These are phyloP conservation scores for Eurytemora carolleeae DNA, from an alignment of 1,140 invertebrate species.

Conservation along the genomic window DNA sequence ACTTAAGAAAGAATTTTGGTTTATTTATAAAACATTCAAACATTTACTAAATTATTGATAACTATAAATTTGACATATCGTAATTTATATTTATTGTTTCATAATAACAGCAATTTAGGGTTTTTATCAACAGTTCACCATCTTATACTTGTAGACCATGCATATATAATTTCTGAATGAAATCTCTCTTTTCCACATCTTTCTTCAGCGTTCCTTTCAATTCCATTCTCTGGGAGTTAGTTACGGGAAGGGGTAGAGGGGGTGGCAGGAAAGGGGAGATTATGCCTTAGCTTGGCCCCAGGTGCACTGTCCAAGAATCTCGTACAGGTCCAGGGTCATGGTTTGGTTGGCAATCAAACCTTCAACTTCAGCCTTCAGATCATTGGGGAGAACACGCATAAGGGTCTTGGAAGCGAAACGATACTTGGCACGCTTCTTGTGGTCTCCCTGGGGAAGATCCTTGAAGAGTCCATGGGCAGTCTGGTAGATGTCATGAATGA, in stretches of 20 bases:
- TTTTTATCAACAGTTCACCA: no score
- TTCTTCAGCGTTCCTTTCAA: no score
- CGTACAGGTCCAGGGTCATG: conserved; percentile 15
- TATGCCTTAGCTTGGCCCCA: conserved; percentile 10
- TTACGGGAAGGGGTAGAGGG: background rate
- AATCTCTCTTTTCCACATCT: no score
- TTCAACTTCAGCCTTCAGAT: conserved; percentile 10
- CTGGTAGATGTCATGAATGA: conserved; percentile 16
- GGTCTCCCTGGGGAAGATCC: conserved; percentile 15
- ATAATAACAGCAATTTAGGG: no score
- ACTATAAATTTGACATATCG: no score
- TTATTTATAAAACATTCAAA: no score
- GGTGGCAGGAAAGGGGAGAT: background rate
- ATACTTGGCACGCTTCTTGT: conserved; percentile 16
- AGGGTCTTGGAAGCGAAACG: conserved; percentile 16
- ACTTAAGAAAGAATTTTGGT: no score
- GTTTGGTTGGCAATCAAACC: conserved; percentile 11
- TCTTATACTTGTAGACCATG: no score
- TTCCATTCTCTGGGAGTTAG: no score
- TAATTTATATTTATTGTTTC: no score
- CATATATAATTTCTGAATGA: no score
- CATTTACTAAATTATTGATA: no score
- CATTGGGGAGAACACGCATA: conserved; percentile 7
- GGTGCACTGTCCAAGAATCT: conserved; percentile 15
- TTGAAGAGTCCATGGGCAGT: conserved; percentile 15